Conservation (phyloP, 2,888 invertebrate species). For the Andrena praecox region DNA sequence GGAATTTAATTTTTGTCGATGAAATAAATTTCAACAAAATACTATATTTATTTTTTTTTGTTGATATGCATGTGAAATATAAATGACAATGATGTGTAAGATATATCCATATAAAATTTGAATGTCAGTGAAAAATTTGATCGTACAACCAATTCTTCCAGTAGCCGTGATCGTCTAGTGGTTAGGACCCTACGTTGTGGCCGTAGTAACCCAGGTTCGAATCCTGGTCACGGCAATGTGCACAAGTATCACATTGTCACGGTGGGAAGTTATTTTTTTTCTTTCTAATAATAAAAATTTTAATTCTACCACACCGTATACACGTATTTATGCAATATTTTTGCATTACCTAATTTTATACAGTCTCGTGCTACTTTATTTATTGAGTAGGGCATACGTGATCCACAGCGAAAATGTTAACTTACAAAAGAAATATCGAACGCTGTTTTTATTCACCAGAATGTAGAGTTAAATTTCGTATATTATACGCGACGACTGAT, state of each 20-base stretch:
- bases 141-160: slow-evolving; percentile 64
- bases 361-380: neutral
- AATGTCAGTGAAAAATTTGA: neutral
- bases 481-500: neutral
- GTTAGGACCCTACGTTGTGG: slow-evolving; percentile 85
- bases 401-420: neutral
- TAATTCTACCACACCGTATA: neutral
- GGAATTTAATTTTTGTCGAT: too few species aligned
- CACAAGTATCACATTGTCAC: slow-evolving; percentile 71
- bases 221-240: slow-evolving; percentile 85
- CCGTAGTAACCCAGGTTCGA: slow-evolving; percentile 85
- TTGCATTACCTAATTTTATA: neutral
- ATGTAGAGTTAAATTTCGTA: neutral
- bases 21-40: too few species aligned
- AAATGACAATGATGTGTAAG: neutral
- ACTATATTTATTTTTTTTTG: neutral
- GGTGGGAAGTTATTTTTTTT: slow-evolving; percentile 71
- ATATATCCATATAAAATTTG: neutral
- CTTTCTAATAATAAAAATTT: neutral
- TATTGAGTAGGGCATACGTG: neutral
- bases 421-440: neutral
- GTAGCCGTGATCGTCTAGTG: slow-evolving; percentile 84
- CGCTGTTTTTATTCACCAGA: neutral
- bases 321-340: neutral
- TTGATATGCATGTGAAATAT: neutral